A percentile compares a stretch with the other conserved stretches of the same genome.
phyloP scores from a whole-genome alignment of 2,888 invertebrate genomes.

The Ernsta delagoae region DNA sequence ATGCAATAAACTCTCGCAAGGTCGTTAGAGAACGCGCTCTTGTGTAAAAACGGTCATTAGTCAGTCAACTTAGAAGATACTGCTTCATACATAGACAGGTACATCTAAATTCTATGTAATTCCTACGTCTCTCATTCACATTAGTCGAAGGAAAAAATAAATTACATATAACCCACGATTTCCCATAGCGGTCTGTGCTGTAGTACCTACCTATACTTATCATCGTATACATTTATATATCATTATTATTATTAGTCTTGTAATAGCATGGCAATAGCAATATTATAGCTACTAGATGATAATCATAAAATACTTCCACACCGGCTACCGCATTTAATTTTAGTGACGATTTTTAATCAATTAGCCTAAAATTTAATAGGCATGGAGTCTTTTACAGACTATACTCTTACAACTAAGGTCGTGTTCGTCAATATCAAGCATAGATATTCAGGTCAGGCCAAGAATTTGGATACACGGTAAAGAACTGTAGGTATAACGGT shows the following conservation, averaged over 20 bases:
- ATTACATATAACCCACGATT: constrained; percentile 12
- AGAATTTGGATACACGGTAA: constrained; percentile 43
- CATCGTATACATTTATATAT: neutral
- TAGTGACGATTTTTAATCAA: neutral
- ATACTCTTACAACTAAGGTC: no score
- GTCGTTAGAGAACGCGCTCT: constrained; percentile 26
- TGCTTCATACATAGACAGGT: neutral
- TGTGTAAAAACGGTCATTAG: constrained; percentile 32
- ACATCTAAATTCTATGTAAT: constrained; percentile 8
- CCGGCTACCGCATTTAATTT: neutral
- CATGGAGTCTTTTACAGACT: no score
- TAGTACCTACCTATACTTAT: neutral
- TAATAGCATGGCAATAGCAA: no score
- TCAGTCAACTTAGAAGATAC: constrained; percentile 10
- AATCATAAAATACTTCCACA: neutral
- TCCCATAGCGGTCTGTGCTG: constrained; percentile 6
- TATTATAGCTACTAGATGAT: neutral
- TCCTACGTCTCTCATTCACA: constrained; percentile 12
- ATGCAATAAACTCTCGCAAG: constrained; percentile 31
- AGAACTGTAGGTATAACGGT: constrained; percentile 43
- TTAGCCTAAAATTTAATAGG: no score
- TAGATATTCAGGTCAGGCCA: constrained; percentile 39
- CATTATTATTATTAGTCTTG: neutral
- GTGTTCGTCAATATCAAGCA: constrained; percentile 6
- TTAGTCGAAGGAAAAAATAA: constrained; percentile 22